Conservation (phyloP, 2,888 invertebrate genomes). For the Leucania comma region DNA sequence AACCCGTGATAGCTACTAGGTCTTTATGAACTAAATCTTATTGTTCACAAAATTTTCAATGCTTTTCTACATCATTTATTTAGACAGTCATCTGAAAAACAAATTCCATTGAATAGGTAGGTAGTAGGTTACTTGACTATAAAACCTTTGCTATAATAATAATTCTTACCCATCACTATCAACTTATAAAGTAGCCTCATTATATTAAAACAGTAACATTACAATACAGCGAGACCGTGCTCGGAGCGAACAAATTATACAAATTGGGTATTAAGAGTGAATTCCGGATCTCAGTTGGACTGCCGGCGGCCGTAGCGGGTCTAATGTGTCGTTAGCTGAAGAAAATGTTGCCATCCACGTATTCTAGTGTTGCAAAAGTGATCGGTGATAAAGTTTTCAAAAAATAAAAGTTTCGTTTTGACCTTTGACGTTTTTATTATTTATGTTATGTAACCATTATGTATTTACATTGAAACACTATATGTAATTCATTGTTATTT, state of each 20-base stretch:
- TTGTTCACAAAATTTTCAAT: background rate
- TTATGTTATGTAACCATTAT: too few relatives aligned
- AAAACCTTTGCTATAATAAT: background rate
- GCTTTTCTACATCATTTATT: background rate
- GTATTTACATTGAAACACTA: too few relatives aligned
- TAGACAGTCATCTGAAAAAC: background rate
- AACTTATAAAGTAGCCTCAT: background rate
- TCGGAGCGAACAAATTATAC: conserved; percentile 62
- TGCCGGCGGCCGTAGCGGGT: conserved; percentile 14
- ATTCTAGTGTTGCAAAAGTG: conserved; percentile 21
- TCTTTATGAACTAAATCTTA: background rate
- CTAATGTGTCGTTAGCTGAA: conserved; percentile 45
- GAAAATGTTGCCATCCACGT: conserved; percentile 10
- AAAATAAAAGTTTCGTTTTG: too few relatives aligned
- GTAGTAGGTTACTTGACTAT: background rate
- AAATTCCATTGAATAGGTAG: background rate
- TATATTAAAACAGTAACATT: conserved; percentile 21
- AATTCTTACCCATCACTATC: background rate
- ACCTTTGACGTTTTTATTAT: too few relatives aligned
- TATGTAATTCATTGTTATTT: too few relatives aligned
- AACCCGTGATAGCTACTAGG: too few relatives aligned
- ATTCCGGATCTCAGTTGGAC: conserved; percentile 27
- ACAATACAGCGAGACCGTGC: conserved; percentile 32
- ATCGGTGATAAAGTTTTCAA: background rate
- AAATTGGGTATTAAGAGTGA: conserved; percentile 65